Evolutionary conservation across 2,888 invertebrate genomes (phyloP), one percentile per base, ranked within the genome.

Genomic region (Drosophila trichaetosa): DNA sequence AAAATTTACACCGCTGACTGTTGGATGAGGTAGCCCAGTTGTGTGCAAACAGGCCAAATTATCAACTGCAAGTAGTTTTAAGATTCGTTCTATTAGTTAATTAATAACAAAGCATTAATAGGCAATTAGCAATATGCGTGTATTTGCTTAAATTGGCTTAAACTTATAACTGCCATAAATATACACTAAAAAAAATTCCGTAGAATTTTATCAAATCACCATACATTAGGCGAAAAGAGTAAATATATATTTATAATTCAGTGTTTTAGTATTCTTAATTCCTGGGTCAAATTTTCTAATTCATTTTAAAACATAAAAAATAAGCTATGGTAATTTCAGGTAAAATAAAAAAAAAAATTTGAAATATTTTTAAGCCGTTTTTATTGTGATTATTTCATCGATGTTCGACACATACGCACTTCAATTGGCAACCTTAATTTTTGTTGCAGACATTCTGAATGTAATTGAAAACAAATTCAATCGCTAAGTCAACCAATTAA

Each of bases 11-110:
- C 36, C 65, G 68, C 46, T 46, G 60, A 54, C 78, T 58, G 57
- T 67, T 48, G 46, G 58, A 36, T 64, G 63, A 34, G 61, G 21
- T 36, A 21, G 57, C 54, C 57, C 48, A 51, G 24, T 59, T 38
- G 42, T 56, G 48, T 56, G 79, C 64, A 75, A 79, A 69, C 68
- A 42, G 49, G 42, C 31, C 29, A 29, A 67, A 66, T 67, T 57
- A 66, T 74, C 66, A 84, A 75, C 83, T 83, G 90, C 31, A 83
- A 79, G 75, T 79, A 85, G 18, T n/a, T 33, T 56, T 70, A 73
- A 70, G 58, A 79, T 73, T 53, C 57, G 24, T 63, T 73, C 63
- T 40, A 89, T 83, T 87, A 89, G 71, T 60, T 51, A 13, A n/a
- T n/a, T 48, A 29, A 54, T 61, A 60, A 24, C n/a, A 51, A 40